A percentile compares a stretch with the other conserved stretches of the same genome.
Conservation (phyloP, 2,888 invertebrate species). For the Sepioteuthis lessoniana region DNA sequence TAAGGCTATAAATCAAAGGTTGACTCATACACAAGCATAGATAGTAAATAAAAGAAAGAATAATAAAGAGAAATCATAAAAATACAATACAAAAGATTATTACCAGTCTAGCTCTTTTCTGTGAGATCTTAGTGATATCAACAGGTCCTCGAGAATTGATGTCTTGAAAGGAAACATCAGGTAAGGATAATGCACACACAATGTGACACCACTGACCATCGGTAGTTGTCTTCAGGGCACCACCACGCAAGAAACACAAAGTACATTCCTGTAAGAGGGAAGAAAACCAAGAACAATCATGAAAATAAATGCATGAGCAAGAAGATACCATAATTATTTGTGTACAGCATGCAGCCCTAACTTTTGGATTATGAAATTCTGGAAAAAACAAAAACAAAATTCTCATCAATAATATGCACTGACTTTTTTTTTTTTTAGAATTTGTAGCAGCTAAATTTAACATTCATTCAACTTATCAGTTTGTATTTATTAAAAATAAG, state of each 20-base stretch:
- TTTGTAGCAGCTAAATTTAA: no score
- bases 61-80: not conserved
- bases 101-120: constrained; percentile 68
- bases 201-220: constrained; percentile 75
- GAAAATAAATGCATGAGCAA: no score
- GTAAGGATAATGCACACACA: constrained; percentile 74
- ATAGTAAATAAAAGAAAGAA: not conserved
- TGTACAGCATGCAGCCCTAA: no score
- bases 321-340: no score
- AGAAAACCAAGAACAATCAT: not conserved
- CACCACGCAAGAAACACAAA: constrained; percentile 78
- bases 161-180: constrained; percentile 74
- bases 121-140: constrained; percentile 63
- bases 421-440: no score
- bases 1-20: no score
- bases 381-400: no score
- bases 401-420: no score
- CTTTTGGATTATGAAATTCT: no score
- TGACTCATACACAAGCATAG: no score
- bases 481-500: no score
- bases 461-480: no score
- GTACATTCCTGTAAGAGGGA: constrained; percentile 75
- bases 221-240: constrained; percentile 75
- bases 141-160: constrained; percentile 71
- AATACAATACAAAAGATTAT: constrained; percentile 49